These are phyloP conservation scores for Cettia cetti DNA, from an alignment of 2,113 vertebrate species.

Conservation along the genomic window DNA sequence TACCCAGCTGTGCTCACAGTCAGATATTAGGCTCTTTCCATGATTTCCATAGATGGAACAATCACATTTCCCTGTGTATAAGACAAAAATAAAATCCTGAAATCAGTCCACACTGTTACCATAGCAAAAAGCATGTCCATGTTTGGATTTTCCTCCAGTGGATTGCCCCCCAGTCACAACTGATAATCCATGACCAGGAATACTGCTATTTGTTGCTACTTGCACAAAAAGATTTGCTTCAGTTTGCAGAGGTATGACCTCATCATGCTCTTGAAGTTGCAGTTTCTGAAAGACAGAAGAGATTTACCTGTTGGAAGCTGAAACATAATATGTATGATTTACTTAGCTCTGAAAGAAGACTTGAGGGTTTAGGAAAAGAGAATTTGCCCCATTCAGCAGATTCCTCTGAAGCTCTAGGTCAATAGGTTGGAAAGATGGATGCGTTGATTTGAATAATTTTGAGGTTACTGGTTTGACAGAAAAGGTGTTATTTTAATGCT, in stretches of 20 bases:
- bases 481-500: not conserved
- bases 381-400: not conserved
- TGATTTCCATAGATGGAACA: not conserved
- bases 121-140: not conserved
- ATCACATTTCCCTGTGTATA: not conserved
- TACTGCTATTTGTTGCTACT: not conserved
- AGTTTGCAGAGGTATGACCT: not conserved
- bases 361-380: not conserved
- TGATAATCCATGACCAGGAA: not conserved
- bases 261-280: not conserved
- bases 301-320: not conserved
- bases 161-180: accelerated
- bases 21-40: not conserved
- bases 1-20: not conserved
- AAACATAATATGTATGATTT: not conserved
- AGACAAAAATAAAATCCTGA: not conserved
- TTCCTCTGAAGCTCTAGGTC: not conserved
- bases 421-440: not conserved
- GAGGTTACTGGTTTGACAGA: not conserved
- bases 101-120: not conserved
- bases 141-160: not conserved
- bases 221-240: not conserved
- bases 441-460: not conserved
- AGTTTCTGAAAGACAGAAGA: not conserved
- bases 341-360: not conserved